A percentile compares a stretch with the other conserved stretches of the same genome.
These are phyloP conservation scores for Anabas testudineus DNA, from an alignment of 2,797 vertebrate genomes.

Conservation along the genomic window DNA sequence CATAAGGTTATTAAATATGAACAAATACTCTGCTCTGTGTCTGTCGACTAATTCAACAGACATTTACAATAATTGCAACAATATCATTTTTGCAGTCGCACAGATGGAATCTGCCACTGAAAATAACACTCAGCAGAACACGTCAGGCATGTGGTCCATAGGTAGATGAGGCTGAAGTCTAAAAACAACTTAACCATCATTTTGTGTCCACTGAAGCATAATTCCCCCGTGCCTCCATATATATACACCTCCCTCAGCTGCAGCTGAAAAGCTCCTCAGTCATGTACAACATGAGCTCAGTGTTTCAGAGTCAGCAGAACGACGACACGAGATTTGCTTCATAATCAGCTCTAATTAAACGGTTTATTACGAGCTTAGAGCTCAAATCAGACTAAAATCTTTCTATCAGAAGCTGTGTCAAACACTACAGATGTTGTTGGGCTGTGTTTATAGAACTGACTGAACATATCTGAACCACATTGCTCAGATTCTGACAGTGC, in stretches of 20 bases:
- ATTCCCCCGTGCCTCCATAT: background rate
- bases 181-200: slow-evolving; percentile 12
- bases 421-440: no score
- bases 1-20: no score
- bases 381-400: background rate
- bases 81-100: no score
- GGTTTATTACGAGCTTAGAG: background rate
- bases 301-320: slow-evolving; percentile 13
- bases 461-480: no score
- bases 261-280: background rate
- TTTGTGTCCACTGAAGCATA: slow-evolving; percentile 38
- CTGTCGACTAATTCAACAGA: no score
- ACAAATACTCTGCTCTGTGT: no score
- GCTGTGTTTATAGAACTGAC: no score
- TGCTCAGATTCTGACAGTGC: no score
- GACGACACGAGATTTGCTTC: background rate
- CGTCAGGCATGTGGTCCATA: background rate
- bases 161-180: background rate
- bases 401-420: background rate
- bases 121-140: background rate
- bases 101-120: background rate
- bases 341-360: slow-evolving; percentile 3
- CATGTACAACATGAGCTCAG: background rate
- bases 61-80: no score
- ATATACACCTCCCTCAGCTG: slow-evolving; percentile 15